These are phyloP conservation scores for Cactoblastis cactorum DNA, from an alignment of 2,888 invertebrate species.

Conservation along the genomic window DNA sequence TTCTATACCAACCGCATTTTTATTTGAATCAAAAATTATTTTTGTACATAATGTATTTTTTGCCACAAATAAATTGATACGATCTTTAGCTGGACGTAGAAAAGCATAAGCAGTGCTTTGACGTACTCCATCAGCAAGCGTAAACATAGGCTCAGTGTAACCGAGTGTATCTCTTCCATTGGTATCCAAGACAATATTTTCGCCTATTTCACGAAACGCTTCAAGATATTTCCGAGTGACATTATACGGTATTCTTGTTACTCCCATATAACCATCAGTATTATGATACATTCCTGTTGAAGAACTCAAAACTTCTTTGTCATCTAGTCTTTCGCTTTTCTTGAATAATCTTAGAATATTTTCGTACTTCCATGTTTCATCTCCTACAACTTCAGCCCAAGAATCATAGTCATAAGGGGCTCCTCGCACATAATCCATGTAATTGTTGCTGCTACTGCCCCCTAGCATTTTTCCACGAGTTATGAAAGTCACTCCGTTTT, in stretches of 20 bases:
- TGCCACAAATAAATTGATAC: slow-evolving; percentile 74
- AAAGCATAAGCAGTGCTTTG: slow-evolving; percentile 38
- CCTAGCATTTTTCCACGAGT: slow-evolving; percentile 38
- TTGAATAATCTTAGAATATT: slow-evolving; percentile 35
- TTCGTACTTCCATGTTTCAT: slow-evolving; percentile 34
- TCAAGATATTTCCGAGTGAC: slow-evolving; percentile 29
- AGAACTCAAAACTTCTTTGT: slow-evolving; percentile 23
- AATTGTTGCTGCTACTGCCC: slow-evolving; percentile 35
- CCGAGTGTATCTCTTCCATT: slow-evolving; percentile 58
- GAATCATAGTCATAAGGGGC: slow-evolving; percentile 29
- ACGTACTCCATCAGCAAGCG: slow-evolving; percentile 55
- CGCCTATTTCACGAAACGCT: slow-evolving; percentile 58
- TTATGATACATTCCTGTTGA: slow-evolving; percentile 23
- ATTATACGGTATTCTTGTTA: slow-evolving; percentile 22
- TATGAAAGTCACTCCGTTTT: slow-evolving; percentile 12
- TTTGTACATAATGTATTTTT: slow-evolving; percentile 28
- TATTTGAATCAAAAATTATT: slow-evolving; percentile 29
- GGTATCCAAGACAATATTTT: slow-evolving; percentile 37
- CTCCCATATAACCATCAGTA: slow-evolving; percentile 26
- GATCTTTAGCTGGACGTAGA: slow-evolving; percentile 22
- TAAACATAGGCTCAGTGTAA: slow-evolving; percentile 56
- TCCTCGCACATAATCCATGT: slow-evolving; percentile 34
- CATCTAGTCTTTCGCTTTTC: slow-evolving; percentile 35
- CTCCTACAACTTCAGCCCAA: slow-evolving; percentile 28
- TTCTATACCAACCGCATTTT: slow-evolving; percentile 30